Evolutionary conservation across 2,113 vertebrate genomes (phyloP).

Genomic region (Vidua macroura): DNA sequence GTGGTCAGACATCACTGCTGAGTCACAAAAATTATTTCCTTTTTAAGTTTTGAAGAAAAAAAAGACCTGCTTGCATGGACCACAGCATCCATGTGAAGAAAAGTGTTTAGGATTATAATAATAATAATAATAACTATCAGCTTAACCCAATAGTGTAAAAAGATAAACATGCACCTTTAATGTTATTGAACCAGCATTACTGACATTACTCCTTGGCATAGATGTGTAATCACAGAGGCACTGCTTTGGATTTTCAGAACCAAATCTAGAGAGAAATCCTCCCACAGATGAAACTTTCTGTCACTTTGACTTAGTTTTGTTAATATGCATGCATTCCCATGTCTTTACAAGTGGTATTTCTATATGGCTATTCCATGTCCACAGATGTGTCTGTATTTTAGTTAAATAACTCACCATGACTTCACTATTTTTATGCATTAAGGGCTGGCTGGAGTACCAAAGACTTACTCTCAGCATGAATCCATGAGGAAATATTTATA

Average conservation of each 20-base stretch:
- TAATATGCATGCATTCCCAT: slow-evolving; percentile 53
- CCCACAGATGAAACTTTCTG: not conserved
- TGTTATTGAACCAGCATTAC: slow-evolving; percentile 49
- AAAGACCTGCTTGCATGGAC: not conserved
- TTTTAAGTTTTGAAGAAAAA: slow-evolving; percentile 1
- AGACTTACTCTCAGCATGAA: slow-evolving; percentile 44
- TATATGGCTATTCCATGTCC: slow-evolving; percentile 58
- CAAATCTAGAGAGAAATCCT: slow-evolving; percentile 22
- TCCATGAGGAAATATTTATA: slow-evolving; percentile 67
- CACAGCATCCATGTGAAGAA: not conserved
- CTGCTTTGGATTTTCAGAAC: slow-evolving; percentile 65
- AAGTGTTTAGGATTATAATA: not conserved
- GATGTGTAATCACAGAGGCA: slow-evolving; percentile 64
- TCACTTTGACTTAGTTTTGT: slow-evolving; percentile 5
- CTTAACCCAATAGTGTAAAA: slow-evolving; percentile 3
- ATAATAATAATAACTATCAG: not conserved
- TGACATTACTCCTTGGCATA: slow-evolving; percentile 69
- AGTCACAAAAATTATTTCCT: not conserved
- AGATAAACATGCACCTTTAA: slow-evolving; percentile 51
- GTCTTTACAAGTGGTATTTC: slow-evolving; percentile 47
- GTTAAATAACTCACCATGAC: slow-evolving; percentile 38
- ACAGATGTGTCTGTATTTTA: slow-evolving; percentile 37
- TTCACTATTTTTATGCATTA: slow-evolving; percentile 53
- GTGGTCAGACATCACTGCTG: not conserved
- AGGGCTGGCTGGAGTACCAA: slow-evolving; percentile 60